Percentiles rank a stretch among this genome's conserved stretches.
Conservation (phyloP, 1,140 invertebrate genomes). For the Drosophila littoralis region DNA sequence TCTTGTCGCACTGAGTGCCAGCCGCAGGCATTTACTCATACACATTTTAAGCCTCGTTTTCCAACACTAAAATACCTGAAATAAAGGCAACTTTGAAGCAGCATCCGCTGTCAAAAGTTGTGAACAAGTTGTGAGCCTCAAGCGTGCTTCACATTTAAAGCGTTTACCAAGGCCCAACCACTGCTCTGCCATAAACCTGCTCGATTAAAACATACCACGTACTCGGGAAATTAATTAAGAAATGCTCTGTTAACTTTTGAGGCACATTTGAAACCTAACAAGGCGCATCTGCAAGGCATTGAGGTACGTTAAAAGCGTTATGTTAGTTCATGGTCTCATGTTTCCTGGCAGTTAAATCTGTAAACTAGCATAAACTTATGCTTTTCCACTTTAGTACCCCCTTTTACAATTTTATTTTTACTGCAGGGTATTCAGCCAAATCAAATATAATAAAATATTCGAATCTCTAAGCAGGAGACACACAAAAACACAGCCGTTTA, state of each 20-base stretch:
- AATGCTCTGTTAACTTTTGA: too few species aligned
- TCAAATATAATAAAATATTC: constrained; percentile 65
- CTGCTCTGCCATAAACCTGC: too few species aligned
- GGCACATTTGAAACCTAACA: too few species aligned
- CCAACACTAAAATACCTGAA: constrained; percentile 1
- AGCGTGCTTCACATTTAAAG: constrained; percentile 42
- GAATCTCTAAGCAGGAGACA: constrained; percentile 40
- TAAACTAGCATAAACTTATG: background rate
- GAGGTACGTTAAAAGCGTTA: too few species aligned
- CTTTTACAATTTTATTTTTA: background rate
- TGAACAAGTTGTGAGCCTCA: constrained; percentile 48
- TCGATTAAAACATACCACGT: background rate
- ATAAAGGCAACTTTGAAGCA: constrained; percentile 46
- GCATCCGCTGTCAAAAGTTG: constrained; percentile 57
- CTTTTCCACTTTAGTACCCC: background rate
- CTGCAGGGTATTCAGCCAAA: constrained; percentile 12
- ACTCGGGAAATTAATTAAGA: background rate
- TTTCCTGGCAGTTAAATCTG: too few species aligned
- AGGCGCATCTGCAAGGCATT: too few species aligned
- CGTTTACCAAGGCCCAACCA: constrained; percentile 11
- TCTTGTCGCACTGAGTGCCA: too few species aligned
- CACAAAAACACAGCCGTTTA: constrained; percentile 54
- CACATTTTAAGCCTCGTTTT: background rate
- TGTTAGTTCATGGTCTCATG: too few species aligned
- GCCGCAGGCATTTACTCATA: too few species aligned